Percentiles rank a stretch among this genome's conserved stretches.
phyloP scores from a whole-genome alignment of 2,113 vertebrate species.

The Xiphias gladius region DNA sequence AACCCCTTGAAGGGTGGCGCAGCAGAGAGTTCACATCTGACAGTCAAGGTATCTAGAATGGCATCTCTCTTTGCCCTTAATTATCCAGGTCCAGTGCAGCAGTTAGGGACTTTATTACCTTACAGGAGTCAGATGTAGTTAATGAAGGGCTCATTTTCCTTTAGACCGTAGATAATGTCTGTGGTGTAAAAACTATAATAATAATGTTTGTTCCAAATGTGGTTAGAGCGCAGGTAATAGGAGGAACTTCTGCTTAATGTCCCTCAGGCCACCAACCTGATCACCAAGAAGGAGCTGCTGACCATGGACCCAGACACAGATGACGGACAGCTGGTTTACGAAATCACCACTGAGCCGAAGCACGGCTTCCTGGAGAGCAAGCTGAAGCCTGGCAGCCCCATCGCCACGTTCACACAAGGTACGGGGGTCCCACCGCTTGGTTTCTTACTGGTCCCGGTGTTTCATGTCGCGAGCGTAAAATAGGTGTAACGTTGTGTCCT shows the following conservation, averaged over 20 bases:
- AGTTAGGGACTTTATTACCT: neutral
- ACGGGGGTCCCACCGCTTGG: neutral
- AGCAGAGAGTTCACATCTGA: neutral
- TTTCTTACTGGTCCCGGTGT: too few species aligned
- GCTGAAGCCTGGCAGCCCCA: constrained; percentile 83
- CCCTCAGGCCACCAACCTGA: constrained; percentile 92
- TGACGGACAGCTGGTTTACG: constrained; percentile 91
- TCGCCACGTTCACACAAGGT: constrained; percentile 93
- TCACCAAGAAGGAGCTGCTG: constrained; percentile 96
- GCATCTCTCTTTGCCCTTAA: neutral
- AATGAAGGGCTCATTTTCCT: too few species aligned
- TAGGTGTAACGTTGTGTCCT: too few species aligned
- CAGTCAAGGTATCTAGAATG: neutral
- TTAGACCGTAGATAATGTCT: too few species aligned
- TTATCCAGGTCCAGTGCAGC: neutral
- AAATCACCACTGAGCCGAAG: constrained; percentile 86
- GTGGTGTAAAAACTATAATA: too few species aligned
- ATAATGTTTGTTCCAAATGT: too few species aligned
- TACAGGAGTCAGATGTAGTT: too few species aligned
- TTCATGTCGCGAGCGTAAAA: too few species aligned
- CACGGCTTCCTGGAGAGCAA: constrained; percentile 94
- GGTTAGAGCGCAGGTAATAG: too few species aligned
- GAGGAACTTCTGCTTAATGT: constrained; percentile 2
- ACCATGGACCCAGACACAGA: constrained; percentile 94
- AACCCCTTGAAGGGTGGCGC: neutral